Evolutionary conservation across 2,888 invertebrate species (phyloP).

Genomic region (Geotrupes spiniger): DNA sequence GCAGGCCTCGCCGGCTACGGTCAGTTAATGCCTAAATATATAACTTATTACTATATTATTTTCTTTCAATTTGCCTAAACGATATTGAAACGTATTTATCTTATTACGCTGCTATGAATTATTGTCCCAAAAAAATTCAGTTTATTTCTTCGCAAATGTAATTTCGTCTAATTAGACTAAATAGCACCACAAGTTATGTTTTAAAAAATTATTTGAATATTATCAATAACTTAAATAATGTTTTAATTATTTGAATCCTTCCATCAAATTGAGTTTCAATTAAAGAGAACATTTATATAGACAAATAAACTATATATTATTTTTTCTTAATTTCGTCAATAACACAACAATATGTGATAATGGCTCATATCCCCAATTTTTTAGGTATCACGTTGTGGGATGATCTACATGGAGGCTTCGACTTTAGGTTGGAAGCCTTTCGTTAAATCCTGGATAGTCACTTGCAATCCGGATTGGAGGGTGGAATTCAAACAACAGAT

Average conservation of each 20-base stretch:
- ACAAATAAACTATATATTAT: too few species aligned
- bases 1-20: constrained; percentile 84
- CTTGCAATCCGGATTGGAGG: constrained; percentile 67
- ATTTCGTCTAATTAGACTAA: too few species aligned
- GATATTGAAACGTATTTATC: background rate
- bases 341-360: too few species aligned
- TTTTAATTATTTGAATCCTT: too few species aligned
- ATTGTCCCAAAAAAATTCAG: too few species aligned
- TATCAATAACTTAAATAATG: too few species aligned
- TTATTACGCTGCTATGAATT: background rate
- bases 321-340: too few species aligned
- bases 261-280: too few species aligned
- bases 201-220: background rate
- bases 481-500: constrained; percentile 61
- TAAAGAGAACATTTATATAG: too few species aligned
- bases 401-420: constrained; percentile 86
- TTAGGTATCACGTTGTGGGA: constrained; percentile 73
- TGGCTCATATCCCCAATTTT: too few species aligned
- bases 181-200: too few species aligned
- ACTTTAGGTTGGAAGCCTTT: constrained; percentile 82
- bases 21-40: constrained; percentile 48
- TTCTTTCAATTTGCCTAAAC: background rate
- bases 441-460: constrained; percentile 76
- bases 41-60: background rate
- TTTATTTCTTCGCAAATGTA: too few species aligned